Percentiles rank a stretch among this genome's conserved stretches.
Conservation (phyloP, 2,113 vertebrate genomes). For the Zosterops borbonicus region DNA sequence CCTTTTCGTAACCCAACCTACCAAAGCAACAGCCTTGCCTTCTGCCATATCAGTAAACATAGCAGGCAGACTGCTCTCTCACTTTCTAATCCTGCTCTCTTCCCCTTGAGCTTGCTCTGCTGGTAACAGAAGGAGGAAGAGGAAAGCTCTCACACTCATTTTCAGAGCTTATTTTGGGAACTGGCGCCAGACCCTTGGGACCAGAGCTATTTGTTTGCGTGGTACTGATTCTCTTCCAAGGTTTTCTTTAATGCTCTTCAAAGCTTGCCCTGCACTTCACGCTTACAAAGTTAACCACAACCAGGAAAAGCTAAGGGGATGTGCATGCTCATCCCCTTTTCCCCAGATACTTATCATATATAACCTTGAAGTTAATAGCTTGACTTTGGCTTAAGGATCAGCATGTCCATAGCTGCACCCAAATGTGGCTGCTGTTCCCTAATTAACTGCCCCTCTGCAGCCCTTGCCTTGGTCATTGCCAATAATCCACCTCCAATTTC, state of each 20-base stretch:
- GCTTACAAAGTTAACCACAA: neutral
- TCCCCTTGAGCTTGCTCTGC: neutral
- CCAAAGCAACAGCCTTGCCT: neutral
- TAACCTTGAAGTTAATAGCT: neutral
- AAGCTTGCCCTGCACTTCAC: neutral
- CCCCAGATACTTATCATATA: neutral
- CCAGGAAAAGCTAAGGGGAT: neutral
- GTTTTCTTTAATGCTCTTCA: neutral
- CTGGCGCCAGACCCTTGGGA: neutral
- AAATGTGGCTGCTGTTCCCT: neutral
- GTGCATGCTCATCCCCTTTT: neutral
- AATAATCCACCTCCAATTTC: neutral
- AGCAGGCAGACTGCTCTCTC: neutral
- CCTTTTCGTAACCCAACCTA: neutral
- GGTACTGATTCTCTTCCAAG: neutral
- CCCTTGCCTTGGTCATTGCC: neutral
- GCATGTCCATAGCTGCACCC: neutral
- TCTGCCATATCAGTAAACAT: neutral
- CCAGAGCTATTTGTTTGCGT: neutral
- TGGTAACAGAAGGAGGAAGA: neutral
- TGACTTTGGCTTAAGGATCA: neutral
- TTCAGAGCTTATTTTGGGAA: conserved; percentile 33
- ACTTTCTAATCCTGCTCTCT: neutral
- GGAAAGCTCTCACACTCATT: neutral
- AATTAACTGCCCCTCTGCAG: neutral